phyloP scores from a whole-genome alignment of 2,888 invertebrate species.

The Aleiodes leptofemur region DNA sequence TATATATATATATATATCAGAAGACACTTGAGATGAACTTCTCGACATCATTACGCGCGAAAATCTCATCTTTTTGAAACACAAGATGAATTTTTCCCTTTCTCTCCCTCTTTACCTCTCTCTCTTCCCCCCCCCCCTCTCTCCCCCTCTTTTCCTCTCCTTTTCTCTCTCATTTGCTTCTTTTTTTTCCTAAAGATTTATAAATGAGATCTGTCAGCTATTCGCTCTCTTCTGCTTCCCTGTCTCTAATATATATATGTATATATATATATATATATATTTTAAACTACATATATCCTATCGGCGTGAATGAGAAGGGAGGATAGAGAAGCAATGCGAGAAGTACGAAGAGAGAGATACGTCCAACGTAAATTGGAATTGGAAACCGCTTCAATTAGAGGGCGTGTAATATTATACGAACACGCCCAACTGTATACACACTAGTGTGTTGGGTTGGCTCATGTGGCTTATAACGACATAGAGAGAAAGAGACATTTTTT shows the following conservation, averaged over 20 bases:
- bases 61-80: too few relatives aligned
- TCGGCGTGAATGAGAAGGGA: conserved; percentile 21
- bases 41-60: too few relatives aligned
- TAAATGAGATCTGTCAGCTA: conserved; percentile 33
- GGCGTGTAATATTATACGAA: conserved; percentile 58
- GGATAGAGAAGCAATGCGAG: conserved; percentile 45
- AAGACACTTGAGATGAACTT: too few relatives aligned
- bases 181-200: neutral
- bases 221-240: conserved; percentile 35
- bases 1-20: too few relatives aligned
- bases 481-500: neutral
- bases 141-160: too few relatives aligned
- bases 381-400: conserved; percentile 58
- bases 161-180: too few relatives aligned
- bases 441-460: conserved; percentile 17
- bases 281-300: conserved; percentile 19
- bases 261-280: neutral
- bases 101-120: too few relatives aligned
- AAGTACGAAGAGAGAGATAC: conserved; percentile 37
- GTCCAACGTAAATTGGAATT: conserved; percentile 54
- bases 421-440: conserved; percentile 42
- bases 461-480: neutral
- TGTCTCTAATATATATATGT: neutral
- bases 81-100: too few relatives aligned
- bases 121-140: too few relatives aligned